Percentiles rank a stretch among this genome's conserved stretches.
phyloP scores from a whole-genome alignment of 2,113 vertebrate species.

The Salvelinus fontinalis region DNA sequence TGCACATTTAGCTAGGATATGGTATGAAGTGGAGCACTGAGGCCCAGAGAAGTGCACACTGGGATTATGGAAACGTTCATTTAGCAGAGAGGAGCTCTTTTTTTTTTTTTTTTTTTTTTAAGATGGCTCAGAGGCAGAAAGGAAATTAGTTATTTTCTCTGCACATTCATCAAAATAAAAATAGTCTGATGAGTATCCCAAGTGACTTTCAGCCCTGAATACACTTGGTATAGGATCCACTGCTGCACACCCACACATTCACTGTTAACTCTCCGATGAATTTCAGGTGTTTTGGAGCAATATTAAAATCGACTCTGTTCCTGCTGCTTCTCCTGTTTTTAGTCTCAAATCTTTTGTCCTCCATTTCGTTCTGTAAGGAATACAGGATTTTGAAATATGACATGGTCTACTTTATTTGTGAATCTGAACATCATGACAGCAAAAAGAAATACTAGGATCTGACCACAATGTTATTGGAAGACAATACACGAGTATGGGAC shows the following conservation, averaged over 20 bases:
- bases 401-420: constrained; percentile 38
- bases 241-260: constrained; percentile 43
- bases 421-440: constrained; percentile 11
- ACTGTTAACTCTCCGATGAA: constrained; percentile 41
- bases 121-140: constrained; percentile 58
- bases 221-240: constrained; percentile 41
- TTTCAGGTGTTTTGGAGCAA: constrained; percentile 54
- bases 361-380: constrained; percentile 30
- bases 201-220: constrained; percentile 44
- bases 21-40: background rate
- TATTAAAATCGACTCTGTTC: constrained; percentile 32
- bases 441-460: constrained; percentile 3
- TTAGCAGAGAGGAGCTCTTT: constrained; percentile 37
- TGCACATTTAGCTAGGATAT: constrained; percentile 9
- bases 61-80: constrained; percentile 55
- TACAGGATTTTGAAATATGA: constrained; percentile 35
- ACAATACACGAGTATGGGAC: background rate
- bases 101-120: background rate
- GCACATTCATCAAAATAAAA: constrained; percentile 67
- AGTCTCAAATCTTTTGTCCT: constrained; percentile 36
- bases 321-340: constrained; percentile 8
- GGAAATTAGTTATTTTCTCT: constrained; percentile 63
- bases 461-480: constrained; percentile 11
- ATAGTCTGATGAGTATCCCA: constrained; percentile 56
- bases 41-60: constrained; percentile 18